Evolutionary conservation across 2,113 vertebrate species (phyloP), one percentile per base, ranked within the genome.

Genomic region (Catharus fuscescens): DNA sequence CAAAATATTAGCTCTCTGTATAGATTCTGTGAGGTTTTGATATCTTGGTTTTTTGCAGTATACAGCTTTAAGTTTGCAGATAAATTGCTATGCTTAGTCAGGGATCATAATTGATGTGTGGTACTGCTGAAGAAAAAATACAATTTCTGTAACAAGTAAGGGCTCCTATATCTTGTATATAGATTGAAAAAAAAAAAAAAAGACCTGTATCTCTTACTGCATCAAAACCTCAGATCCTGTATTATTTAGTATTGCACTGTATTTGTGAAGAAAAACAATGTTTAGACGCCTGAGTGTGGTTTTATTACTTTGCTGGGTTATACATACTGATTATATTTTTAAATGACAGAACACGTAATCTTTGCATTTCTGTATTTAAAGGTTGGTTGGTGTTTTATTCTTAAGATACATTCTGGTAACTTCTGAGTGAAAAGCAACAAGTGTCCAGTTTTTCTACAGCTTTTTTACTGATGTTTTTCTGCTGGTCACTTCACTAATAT

Each of bases 31-130:
- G 62, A 72, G 42, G 64, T 97, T 82, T 93, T 76, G 53, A 89
- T 91, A 34, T 69, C 40, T 76, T 80, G 80, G 25, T 91, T 95
- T 80, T 93, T 73, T 53, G 5, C 79, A 57, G 50, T 97, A 95
- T 89, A 81, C 52, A 81, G 26, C 77, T 88, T 79, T 83, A 85
- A 80, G 34, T 86, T 96, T 95, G 95, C 80, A 93, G 80, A 92
- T 28, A 87, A 96, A 92, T 72, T 88, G 40, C 62, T 96, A 31
- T 84, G 38, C 47, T 95, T 95, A 85, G 87, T 93, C 56, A 81
- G 72, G 90, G 60, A 69, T 92, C 78, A 34, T 96, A 96, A 88
- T 16, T 86, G 50, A 87, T 95, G 44, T 81, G 73, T 88, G 25
- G 50, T 93, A 69, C 47, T 17, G 25, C 15, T 96, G 74, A 92